Evolutionary conservation across 2,888 invertebrate species (phyloP), one percentile per base, ranked within the genome.

Genomic region (Caenorhabditis auriculariae): DNA sequence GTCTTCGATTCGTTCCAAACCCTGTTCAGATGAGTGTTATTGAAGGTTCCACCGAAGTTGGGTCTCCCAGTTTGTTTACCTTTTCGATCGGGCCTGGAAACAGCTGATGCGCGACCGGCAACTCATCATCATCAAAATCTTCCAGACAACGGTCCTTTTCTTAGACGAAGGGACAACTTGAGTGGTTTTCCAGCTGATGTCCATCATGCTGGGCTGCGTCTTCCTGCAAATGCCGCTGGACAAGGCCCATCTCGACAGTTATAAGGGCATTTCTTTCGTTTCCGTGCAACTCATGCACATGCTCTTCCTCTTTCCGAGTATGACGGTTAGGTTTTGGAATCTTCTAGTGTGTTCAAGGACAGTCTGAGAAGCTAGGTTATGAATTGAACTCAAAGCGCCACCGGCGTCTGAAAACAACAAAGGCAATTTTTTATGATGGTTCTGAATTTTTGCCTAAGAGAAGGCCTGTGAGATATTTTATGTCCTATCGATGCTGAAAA

Each of bases 241-340:
- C 77, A 90, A 91, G 82, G 89, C 90, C 69, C 92, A 92, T 2
- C 90, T 93, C 0, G 90, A 90, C 89, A 93, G 93, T 82, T 91
- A 92, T 69, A 92, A 91, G 81, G 93, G 93, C 38, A 90, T 89
- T 26, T 86, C 93, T 53, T 93, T 92, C 82, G 87, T 91, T 78
- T 89, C 91, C 82, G 86, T 92, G 42, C 91, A 91, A n/a, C 91
- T 91, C 81, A 90, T 91, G 89, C 92, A 92, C 5, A 92, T 93
- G 83, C 90, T 91, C 80, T 93, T 92, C 83, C 88, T 91, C 17
- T 92, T 92, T 81, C 90, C 91, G 55, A 93, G 93, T 29, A 89
- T 93, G 60, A 90, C 89, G 82, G 94, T 93, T 84, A 88, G 89
- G 86, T 9, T 23, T n/a, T n/a, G n/a, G n/a, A n/a, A n/a, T n/a